Percentiles rank a stretch among this genome's conserved stretches.
phyloP scores from a whole-genome alignment of 2,888 invertebrate species.

The Schrankia costaestrigalis region DNA sequence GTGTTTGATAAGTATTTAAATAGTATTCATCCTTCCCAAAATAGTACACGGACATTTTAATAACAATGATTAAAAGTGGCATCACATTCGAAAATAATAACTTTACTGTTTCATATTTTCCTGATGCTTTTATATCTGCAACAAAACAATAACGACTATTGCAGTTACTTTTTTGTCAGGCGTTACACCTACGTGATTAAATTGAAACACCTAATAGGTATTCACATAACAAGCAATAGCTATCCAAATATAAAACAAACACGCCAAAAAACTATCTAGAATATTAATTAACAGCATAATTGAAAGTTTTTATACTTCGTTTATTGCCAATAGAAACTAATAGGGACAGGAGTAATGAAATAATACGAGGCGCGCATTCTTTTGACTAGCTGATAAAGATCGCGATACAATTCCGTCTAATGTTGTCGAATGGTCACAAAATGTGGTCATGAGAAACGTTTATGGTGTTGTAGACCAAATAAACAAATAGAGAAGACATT shows the following conservation, averaged over 20 bases:
- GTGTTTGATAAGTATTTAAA: no score
- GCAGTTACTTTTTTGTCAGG: constrained; percentile 17
- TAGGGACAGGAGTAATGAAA: constrained; percentile 37
- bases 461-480: constrained; percentile 24
- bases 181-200: constrained; percentile 6
- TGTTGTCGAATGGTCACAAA: constrained; percentile 42
- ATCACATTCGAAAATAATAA: no score
- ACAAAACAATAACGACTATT: constrained; percentile 7
- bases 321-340: constrained; percentile 43
- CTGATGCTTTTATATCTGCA: constrained; percentile 8
- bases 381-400: constrained; percentile 34
- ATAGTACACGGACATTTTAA: no score
- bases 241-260: constrained; percentile 12
- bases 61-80: no score
- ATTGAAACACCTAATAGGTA: neutral
- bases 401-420: constrained; percentile 50
- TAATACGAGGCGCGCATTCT: constrained; percentile 33
- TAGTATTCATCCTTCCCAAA: no score
- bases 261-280: constrained; percentile 27
- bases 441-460: constrained; percentile 45
- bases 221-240: constrained; percentile 2
- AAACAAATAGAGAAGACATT: constrained; percentile 8
- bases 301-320: constrained; percentile 35
- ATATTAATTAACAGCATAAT: constrained; percentile 40
- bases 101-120: no score